Base-by-base conservation (phyloP, 2,797 vertebrate species). In the Sebastes diaconus region DNA sequence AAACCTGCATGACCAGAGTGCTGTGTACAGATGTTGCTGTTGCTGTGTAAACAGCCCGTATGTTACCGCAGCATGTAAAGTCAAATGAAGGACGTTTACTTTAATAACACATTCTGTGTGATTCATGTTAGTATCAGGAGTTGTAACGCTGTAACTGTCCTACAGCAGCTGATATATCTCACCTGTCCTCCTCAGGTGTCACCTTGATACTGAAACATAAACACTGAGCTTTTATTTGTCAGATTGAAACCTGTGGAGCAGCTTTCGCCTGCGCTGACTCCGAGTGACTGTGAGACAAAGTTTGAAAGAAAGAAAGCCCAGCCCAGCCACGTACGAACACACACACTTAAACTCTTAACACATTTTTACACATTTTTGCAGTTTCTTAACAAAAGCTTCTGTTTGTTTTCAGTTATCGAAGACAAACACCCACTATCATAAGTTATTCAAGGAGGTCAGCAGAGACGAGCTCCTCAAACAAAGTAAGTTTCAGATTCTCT, bases 341-440 rank as follows among this genome's bases (percentile, higher is more conserved):
- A 42, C 13, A 1, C 0, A 30, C 7, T 11, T 1, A 1, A 57
- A 34, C 27, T 3, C 3, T 14, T 2, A 1, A 14, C 39, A 69
- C 18, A 10, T 22, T 8, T 42, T 16, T 5, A 14, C 12, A 36
- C 3, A 1, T 61, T 55, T 30, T 13, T 68, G 8, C 22, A 11
- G 9, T 10, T 67, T 34, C 3, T 12, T 29, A 10, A 36, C 14
- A 6, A 58, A 9, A 7, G 46, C 8, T 52, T 61, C 0, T 70
- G 8, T 52, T 54, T 67, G 5, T 63, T 90, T 93, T 63, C 75
- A 99, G 98, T 91, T 96, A 84, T 95, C 94, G 4, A 98, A 99
- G 91, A 95, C 97, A 46, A 98, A 98, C 16, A 87, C 91, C 72
- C 97, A 99, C 9, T 99, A 97, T 91, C 98, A 99, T 80, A 99